These are phyloP conservation scores for Danionella dracula DNA, from an alignment of 2,797 vertebrate genomes.

Conservation along the genomic window DNA sequence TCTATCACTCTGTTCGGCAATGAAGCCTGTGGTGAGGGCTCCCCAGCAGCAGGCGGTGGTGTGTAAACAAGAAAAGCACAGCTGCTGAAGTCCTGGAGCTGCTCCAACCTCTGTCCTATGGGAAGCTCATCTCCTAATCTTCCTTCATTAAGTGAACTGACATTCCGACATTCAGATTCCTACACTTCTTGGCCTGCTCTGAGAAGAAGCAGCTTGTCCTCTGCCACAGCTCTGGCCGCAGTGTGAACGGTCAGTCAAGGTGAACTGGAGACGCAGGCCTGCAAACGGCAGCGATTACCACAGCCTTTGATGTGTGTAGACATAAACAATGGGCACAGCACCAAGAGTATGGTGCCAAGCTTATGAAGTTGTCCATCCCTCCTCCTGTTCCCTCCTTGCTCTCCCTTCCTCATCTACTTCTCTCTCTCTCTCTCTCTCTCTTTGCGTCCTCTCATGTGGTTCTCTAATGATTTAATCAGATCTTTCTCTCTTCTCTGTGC, in stretches of 20 bases:
- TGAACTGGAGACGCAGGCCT: constrained; percentile 39
- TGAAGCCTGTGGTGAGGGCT: constrained; percentile 17
- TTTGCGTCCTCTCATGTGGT: constrained; percentile 21
- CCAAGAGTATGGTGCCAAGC: constrained; percentile 24
- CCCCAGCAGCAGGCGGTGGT: constrained; percentile 54
- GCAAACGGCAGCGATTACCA: constrained; percentile 50
- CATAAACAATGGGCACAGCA: constrained; percentile 21
- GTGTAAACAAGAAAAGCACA: constrained; percentile 58
- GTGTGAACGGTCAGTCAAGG: constrained; percentile 45
- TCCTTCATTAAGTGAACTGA: constrained; percentile 49
- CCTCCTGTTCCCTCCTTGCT: neutral
- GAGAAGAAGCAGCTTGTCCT: constrained; percentile 7
- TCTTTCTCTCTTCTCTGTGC: constrained; percentile 47
- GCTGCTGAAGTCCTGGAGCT: constrained; percentile 59
- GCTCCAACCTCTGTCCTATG: constrained; percentile 51
- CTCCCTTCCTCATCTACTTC: constrained; percentile 45
- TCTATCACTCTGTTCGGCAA: too few relatives aligned
- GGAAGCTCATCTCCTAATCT: constrained; percentile 52
- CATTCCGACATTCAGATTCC: neutral
- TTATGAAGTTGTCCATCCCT: constrained; percentile 26
- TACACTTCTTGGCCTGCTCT: constrained; percentile 1
- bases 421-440: constrained; percentile 25
- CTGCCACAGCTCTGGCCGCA: neutral
- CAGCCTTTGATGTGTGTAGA: constrained; percentile 29
- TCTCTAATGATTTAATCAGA: constrained; percentile 59